A percentile compares a stretch with the other conserved stretches of the same genome.
phyloP scores from a whole-genome alignment of 2,113 vertebrate species.

The Brachypodius melanocephalos region DNA sequence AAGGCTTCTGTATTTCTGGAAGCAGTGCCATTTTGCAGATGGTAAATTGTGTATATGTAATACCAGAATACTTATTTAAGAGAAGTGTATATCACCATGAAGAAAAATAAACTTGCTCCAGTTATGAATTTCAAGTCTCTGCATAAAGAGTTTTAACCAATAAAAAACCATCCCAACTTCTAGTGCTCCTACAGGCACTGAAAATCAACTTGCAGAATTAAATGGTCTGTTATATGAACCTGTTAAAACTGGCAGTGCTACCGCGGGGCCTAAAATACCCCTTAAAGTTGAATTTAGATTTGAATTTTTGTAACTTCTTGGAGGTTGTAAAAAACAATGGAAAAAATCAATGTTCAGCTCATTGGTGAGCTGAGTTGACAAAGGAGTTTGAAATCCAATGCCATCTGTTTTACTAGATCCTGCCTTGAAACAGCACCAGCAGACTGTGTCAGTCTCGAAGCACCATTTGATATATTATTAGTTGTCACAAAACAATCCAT shows the following conservation, averaged over 20 bases:
- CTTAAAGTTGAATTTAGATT: not conserved
- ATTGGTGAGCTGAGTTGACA: not conserved
- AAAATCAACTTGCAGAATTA: not conserved
- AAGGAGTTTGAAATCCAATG: not conserved
- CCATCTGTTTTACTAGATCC: not conserved
- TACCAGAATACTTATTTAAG: not conserved
- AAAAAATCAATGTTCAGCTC: not conserved
- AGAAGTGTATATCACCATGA: not conserved
- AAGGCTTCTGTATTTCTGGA: not conserved
- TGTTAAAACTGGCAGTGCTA: not conserved
- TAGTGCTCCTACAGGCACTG: not conserved
- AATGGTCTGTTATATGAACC: not conserved
- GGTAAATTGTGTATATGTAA: not conserved
- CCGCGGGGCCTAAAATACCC: not conserved
- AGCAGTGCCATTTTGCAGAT: not conserved
- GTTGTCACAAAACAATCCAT: not conserved
- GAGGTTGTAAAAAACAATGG: not conserved
- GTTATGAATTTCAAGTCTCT: not conserved
- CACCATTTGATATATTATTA: not conserved
- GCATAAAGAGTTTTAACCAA: not conserved
- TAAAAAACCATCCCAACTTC: not conserved
- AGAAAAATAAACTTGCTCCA: not conserved
- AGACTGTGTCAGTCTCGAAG: not conserved
- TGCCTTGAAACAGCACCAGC: not conserved
- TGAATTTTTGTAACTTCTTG: not conserved